Evolutionary conservation across 2,888 invertebrate genomes (phyloP).

Genomic region (Stenodema calcarata): DNA sequence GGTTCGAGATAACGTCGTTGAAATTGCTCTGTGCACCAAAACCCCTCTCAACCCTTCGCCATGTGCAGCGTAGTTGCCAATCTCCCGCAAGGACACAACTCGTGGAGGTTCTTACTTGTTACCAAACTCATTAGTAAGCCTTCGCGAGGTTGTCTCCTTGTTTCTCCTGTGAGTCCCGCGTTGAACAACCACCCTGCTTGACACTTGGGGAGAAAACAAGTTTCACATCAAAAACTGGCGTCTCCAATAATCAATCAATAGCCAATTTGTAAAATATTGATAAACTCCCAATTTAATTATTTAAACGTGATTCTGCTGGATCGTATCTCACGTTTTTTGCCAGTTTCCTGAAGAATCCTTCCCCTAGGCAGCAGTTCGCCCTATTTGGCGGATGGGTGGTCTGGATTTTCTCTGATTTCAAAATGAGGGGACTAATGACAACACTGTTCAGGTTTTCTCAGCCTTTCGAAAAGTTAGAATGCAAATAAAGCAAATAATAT

Average conservation of each 20-base stretch:
- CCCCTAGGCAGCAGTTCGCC: too few species aligned
- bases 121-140: not conserved
- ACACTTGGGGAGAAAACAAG: not conserved
- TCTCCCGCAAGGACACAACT: not conserved
- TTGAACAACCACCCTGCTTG: not conserved
- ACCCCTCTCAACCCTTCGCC: not conserved
- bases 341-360: too few species aligned
- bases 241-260: not conserved
- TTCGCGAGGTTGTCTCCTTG: not conserved
- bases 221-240: not conserved
- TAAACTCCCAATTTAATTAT: too few species aligned
- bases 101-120: not conserved
- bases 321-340: too few species aligned
- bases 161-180: not conserved
- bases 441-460: too few species aligned
- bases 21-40: not conserved
- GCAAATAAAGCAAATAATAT: too few species aligned
- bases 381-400: too few species aligned
- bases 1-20: not conserved
- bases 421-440: too few species aligned
- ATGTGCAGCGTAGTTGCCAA: not conserved
- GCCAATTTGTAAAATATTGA: too few species aligned
- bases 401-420: too few species aligned
- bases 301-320: too few species aligned
- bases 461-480: too few species aligned